These are phyloP conservation scores for Archegozetes longisetosus DNA, from an alignment of 1,140 invertebrate genomes.

Conservation along the genomic window DNA sequence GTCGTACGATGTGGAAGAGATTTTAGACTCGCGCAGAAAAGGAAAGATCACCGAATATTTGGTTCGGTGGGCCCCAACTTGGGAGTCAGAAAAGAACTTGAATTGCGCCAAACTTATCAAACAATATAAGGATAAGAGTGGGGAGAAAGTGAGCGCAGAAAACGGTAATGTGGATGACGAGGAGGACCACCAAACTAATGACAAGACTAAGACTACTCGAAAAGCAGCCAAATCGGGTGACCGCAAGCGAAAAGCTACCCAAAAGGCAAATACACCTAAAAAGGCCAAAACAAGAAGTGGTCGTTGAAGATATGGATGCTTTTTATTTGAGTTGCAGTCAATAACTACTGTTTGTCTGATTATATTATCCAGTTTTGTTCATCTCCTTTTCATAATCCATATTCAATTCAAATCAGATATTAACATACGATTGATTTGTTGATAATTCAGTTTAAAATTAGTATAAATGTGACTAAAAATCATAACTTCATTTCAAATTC, in stretches of 20 bases:
- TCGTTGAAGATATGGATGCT: too few relatives aligned
- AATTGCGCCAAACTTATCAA: background rate
- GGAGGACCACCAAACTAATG: background rate
- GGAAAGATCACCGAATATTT: background rate
- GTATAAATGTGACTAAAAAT: too few relatives aligned
- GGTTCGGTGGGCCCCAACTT: background rate
- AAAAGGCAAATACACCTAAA: background rate
- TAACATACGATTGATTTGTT: too few relatives aligned
- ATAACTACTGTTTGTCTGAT: too few relatives aligned
- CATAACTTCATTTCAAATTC: too few relatives aligned
- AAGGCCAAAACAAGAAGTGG: too few relatives aligned
- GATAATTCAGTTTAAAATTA: too few relatives aligned
- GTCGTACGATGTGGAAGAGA: background rate
- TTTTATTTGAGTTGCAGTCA: too few relatives aligned
- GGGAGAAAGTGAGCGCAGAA: background rate
- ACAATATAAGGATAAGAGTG: background rate
- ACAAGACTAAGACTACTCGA: background rate
- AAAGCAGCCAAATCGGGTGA: background rate
- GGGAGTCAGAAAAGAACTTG: background rate
- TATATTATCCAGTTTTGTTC: too few relatives aligned
- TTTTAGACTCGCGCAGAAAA: background rate
- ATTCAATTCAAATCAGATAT: too few relatives aligned
- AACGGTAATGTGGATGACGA: background rate
- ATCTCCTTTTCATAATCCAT: too few relatives aligned
- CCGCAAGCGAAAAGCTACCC: background rate